Conservation (phyloP, 2,888 invertebrate genomes). For the Pristionchus japonicus region DNA sequence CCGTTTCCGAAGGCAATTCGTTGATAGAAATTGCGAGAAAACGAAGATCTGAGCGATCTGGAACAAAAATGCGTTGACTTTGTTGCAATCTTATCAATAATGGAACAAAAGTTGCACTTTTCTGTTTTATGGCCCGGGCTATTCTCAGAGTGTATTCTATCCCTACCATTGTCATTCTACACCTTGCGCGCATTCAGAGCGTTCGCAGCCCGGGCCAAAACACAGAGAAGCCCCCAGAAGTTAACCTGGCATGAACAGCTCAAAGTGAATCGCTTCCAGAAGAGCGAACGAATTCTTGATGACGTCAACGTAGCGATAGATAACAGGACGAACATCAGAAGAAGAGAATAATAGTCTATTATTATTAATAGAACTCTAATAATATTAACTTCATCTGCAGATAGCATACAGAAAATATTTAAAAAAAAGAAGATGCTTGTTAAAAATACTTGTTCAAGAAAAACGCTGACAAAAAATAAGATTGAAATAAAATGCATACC, state of each 20-base stretch:
- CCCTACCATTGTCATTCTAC: neutral
- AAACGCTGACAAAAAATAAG: too few species aligned
- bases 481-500: too few species aligned
- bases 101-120: neutral
- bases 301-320: slow-evolving; percentile 25
- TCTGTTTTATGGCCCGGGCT: neutral
- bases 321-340: neutral
- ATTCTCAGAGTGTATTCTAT: neutral
- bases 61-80: neutral
- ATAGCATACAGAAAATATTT: too few species aligned
- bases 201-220: too few species aligned
- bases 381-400: too few species aligned
- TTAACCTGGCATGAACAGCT: slow-evolving; percentile 42
- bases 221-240: too few species aligned
- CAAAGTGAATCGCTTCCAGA: slow-evolving; percentile 28
- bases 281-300: neutral
- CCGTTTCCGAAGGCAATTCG: neutral
- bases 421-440: too few species aligned
- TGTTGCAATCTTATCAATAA: neutral
- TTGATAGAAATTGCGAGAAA: neutral
- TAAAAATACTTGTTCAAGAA: too few species aligned
- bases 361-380: too few species aligned
- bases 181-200: too few species aligned
- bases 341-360: too few species aligned
- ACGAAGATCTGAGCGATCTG: slow-evolving; percentile 6